A percentile compares a stretch with the other conserved stretches of the same genome.
Evolutionary conservation across 2,888 invertebrate species (phyloP).

Genomic region (Rhamnusium bicolor): DNA sequence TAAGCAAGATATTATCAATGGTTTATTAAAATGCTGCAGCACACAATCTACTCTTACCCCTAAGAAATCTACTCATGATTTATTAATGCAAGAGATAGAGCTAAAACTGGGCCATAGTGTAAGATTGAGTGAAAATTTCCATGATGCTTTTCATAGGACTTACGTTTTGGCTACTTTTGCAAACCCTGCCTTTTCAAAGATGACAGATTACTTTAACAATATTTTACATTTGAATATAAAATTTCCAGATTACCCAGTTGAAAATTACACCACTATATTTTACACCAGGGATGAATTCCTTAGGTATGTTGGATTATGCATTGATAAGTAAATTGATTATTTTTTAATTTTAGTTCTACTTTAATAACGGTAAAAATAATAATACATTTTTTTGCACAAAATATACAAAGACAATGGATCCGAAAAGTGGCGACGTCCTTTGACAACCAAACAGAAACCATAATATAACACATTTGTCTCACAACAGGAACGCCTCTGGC

Average conservation of each 20-base stretch:
- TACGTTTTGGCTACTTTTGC: slow-evolving; percentile 62
- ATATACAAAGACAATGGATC: no score
- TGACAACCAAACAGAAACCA: no score
- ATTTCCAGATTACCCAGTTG: slow-evolving; percentile 56
- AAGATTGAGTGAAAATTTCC: slow-evolving; percentile 54
- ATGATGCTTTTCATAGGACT: slow-evolving; percentile 55
- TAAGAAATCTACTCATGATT: slow-evolving; percentile 55
- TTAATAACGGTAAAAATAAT: no score
- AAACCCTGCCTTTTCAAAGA: slow-evolving; percentile 54
- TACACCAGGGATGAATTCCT: slow-evolving; percentile 57
- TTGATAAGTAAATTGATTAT: slow-evolving; percentile 10
- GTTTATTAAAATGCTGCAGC: slow-evolving; percentile 53
- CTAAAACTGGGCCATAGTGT: slow-evolving; percentile 60
- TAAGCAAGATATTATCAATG: slow-evolving; percentile 53
- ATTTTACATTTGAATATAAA: slow-evolving; percentile 49
- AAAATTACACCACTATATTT: slow-evolving; percentile 57
- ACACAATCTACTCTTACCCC: slow-evolving; percentile 59
- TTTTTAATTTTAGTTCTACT: no score
- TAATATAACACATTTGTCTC: no score
- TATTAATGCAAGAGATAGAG: slow-evolving; percentile 56
- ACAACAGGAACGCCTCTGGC: no score
- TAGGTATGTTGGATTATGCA: slow-evolving; percentile 46
- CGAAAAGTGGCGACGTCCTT: no score
- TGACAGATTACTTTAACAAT: slow-evolving; percentile 56
- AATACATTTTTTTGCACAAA: no score